Base-by-base conservation (phyloP, 2,113 vertebrate species). In the Lota lota region DNA sequence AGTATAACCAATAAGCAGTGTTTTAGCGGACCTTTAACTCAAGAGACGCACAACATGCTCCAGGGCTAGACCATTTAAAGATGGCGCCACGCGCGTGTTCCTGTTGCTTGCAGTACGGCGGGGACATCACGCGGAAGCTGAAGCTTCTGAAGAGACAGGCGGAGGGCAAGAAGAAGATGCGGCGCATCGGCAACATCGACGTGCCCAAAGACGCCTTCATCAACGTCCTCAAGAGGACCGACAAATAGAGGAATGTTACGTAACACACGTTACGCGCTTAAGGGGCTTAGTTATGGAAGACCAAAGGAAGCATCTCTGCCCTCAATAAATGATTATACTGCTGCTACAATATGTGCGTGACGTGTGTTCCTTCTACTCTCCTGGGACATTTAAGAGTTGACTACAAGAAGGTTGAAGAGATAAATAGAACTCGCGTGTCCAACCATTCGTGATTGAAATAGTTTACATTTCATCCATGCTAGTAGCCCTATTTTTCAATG, bases 121-220 rank as follows among this genome's bases (percentile, higher is more conserved):
- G 97, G 10, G 97, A 99, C 82, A 95, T 99, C 70, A 94, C 97
- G 19, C 91, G 97, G 62, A 98, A 94, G 91, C 98, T 98, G 96
- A 99, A 98, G 78, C 93, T 98, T 56, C 84, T 99, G 76, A 98
- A 94, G 91, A 95, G 89, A 74, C 97, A 99, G 81, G 91, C 95
- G 1, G 97, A 99, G 84, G 94, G 97, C 17, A 99, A 99, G 86
- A 99, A 90, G 82, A 91, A 95, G 79, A 92, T 99, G 94, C 92
- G 97, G 64, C 94, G 92, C 66, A 91, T 98, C 65, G 96, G 97
- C 68, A 98, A 93, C 0, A 87, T 98, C 59, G 95, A 98, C 47
- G 93, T 99, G 66, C 97, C 96, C 56, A 96, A 94, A 92, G 96
- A 98, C 64, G 94, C 94, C 33, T 98, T 99, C 72, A 95, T 99